These are phyloP conservation scores for Phymatocera aterrima DNA, from an alignment of 2,888 invertebrate genomes.

Conservation along the genomic window DNA sequence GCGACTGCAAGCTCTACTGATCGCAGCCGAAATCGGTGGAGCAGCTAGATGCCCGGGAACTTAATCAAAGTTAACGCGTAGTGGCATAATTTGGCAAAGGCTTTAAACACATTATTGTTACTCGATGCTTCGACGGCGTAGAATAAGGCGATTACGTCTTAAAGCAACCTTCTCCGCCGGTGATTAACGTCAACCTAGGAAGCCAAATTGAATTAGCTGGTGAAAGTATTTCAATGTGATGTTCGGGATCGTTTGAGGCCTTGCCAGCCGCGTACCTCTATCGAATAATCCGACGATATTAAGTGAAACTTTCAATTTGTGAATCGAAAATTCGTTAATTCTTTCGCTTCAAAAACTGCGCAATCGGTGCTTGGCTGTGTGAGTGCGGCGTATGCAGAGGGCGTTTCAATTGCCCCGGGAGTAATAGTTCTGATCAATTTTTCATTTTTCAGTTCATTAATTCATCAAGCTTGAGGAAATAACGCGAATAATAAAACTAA, in stretches of 20 bases:
- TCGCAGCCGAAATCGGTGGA: neutral
- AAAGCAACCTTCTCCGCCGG: constrained; percentile 56
- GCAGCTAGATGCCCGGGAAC: neutral
- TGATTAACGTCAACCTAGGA: constrained; percentile 52
- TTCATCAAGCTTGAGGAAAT: no score
- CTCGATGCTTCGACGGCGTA: constrained; percentile 66
- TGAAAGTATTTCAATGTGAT: constrained; percentile 12
- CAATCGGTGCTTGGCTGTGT: neutral
- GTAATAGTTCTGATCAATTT: neutral
- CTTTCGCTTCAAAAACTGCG: neutral
- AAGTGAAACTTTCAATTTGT: neutral
- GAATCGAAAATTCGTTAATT: constrained; percentile 6
- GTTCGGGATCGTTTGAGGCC: neutral
- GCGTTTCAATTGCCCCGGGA: neutral
- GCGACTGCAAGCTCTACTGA: neutral
- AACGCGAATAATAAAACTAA: no score
- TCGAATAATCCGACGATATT: neutral
- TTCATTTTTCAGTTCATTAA: no score
- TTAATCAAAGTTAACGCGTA: constrained; percentile 57
- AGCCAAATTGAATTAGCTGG: constrained; percentile 58
- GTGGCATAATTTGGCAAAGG: constrained; percentile 68
- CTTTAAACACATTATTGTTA: constrained; percentile 71
- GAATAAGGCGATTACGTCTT: constrained; percentile 72
- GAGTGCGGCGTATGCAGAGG: neutral
- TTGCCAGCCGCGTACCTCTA: neutral